These are phyloP conservation scores for Myotis lucifugus DNA, from an alignment of 2,113 vertebrate species.

Conservation along the genomic window DNA sequence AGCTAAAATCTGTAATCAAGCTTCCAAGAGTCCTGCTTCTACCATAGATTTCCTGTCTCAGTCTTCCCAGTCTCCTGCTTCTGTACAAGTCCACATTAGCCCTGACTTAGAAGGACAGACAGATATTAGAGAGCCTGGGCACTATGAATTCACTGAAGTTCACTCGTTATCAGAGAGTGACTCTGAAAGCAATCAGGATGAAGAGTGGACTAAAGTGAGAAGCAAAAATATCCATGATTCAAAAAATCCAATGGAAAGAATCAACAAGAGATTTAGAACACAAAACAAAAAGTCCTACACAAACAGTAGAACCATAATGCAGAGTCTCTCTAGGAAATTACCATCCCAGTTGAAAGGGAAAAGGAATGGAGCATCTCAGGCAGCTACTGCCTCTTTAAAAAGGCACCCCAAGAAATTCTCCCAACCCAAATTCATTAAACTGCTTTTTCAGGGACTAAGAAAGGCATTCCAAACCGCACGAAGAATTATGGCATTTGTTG, in stretches of 20 bases:
- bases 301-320: not conserved
- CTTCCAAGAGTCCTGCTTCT: conserved; percentile 40
- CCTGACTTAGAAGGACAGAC: not conserved
- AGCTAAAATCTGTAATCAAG: not conserved
- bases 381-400: conserved; percentile 1
- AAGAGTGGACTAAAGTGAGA: conserved; percentile 35
- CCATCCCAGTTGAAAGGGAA: conserved; percentile 15
- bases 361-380: not conserved
- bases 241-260: conserved; percentile 52
- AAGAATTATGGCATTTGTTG: not conserved
- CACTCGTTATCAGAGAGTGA: conserved; percentile 1
- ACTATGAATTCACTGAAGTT: conserved; percentile 33
- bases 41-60: conserved; percentile 7
- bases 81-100: not conserved
- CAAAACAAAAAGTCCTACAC: conserved; percentile 26
- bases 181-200: conserved; percentile 43
- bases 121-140: not conserved
- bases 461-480: conserved; percentile 52
- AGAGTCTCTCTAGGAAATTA: not conserved
- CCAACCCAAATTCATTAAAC: conserved; percentile 49
- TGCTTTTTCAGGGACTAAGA: conserved; percentile 58
- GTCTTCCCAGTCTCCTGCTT: not conserved
- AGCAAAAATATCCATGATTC: conserved; percentile 14
- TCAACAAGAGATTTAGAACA: not conserved
- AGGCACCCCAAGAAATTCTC: conserved; percentile 56